These are phyloP conservation scores for Clusia tigrina DNA, from an alignment of 2,888 invertebrate genomes.

Conservation along the genomic window DNA sequence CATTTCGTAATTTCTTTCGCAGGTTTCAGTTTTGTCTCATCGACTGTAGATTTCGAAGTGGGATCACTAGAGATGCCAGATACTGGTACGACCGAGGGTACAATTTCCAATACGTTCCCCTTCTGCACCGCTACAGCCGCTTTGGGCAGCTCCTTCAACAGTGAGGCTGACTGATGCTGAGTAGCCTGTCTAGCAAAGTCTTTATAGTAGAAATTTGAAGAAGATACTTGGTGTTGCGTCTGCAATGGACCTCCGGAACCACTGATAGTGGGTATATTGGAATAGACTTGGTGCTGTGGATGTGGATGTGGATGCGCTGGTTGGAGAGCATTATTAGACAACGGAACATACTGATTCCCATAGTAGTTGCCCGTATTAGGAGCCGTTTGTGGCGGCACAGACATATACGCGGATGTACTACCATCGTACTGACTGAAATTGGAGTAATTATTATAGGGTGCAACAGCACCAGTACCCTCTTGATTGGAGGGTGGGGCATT, in stretches of 20 bases:
- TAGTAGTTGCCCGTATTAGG: slow-evolving; percentile 43
- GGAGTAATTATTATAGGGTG: slow-evolving; percentile 45
- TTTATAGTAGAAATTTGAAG: slow-evolving; percentile 38
- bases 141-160: slow-evolving; percentile 55
- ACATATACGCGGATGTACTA: slow-evolving; percentile 46
- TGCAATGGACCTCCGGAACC: slow-evolving; percentile 19
- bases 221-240: slow-evolving; percentile 29
- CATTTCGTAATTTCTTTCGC: slow-evolving; percentile 33
- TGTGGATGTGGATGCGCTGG: slow-evolving; percentile 25
- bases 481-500: slow-evolving; percentile 36
- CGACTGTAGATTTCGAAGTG: slow-evolving; percentile 7
- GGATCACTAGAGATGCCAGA: slow-evolving; percentile 31
- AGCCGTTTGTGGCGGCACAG: slow-evolving; percentile 44
- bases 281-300: slow-evolving; percentile 38
- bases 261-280: slow-evolving; percentile 40
- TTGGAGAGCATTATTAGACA: slow-evolving; percentile 16
- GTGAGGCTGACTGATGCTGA: slow-evolving; percentile 37
- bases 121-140: slow-evolving; percentile 61
- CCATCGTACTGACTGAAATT: slow-evolving; percentile 43
- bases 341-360: slow-evolving; percentile 44
- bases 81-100: no score
- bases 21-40: slow-evolving; percentile 20
- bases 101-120: slow-evolving; percentile 63
- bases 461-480: slow-evolving; percentile 28
- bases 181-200: slow-evolving; percentile 28